These are phyloP conservation scores for Oophaga sylvatica DNA, from an alignment of 2,797 vertebrate genomes.

Conservation along the genomic window DNA sequence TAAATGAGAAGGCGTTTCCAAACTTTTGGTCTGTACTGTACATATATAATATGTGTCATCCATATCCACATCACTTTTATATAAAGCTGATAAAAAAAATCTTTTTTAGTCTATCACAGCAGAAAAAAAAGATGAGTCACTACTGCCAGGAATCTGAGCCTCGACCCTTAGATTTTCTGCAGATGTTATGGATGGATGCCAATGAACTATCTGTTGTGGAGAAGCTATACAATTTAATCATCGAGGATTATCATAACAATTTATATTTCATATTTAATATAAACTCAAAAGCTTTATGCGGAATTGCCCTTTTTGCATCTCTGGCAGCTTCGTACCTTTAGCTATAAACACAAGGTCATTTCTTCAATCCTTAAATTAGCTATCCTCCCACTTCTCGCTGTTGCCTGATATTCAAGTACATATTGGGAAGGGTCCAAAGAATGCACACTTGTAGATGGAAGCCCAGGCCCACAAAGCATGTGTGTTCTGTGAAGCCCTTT, in stretches of 20 bases:
- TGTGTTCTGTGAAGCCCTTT: conserved; percentile 51
- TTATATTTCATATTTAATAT: conserved; percentile 61
- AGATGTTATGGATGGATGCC: conserved; percentile 59
- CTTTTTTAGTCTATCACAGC: conserved; percentile 45
- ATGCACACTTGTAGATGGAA: conserved; percentile 53
- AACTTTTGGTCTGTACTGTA: too few relatives aligned
- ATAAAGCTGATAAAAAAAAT: conserved; percentile 16
- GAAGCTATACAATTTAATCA: conserved; percentile 61
- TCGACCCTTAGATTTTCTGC: conserved; percentile 58
- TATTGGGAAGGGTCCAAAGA: conserved; percentile 48
- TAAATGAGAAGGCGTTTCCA: too few relatives aligned
- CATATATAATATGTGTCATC: not conserved
- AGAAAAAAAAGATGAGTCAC: conserved; percentile 60
- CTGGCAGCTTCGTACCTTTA: conserved; percentile 41
- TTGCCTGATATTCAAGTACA: conserved; percentile 50
- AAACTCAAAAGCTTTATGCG: conserved; percentile 48
- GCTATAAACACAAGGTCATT: conserved; percentile 51
- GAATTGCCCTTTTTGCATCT: conserved; percentile 43
- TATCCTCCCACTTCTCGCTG: conserved; percentile 20
- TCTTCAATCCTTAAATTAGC: conserved; percentile 37
- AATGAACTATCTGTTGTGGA: conserved; percentile 56
- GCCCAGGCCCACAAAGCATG: conserved; percentile 47
- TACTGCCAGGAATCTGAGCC: conserved; percentile 52
- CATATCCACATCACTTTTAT: conserved; percentile 20
- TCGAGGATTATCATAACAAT: conserved; percentile 59